Base-by-base conservation (phyloP, 1,140 invertebrate genomes). In the Halictus rubicundus region DNA sequence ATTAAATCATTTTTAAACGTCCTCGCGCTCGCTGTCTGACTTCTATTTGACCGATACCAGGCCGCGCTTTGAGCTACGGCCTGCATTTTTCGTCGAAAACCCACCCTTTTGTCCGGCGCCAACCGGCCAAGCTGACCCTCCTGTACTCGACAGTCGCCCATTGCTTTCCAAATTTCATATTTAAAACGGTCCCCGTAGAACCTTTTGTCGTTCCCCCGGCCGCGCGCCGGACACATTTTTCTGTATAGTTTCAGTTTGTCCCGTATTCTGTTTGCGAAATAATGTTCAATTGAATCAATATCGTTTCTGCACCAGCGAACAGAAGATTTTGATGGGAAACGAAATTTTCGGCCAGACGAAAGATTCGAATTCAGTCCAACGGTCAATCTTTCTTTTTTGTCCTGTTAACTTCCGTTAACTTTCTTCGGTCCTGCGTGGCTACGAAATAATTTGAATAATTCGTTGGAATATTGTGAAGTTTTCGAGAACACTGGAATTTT, bases 1-100 rank as follows among this genome's bases (percentile, higher is more conserved):
- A 88, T 87, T 88, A 88, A 90, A 89, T 89, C 88, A 89, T 89
- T 90, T 90, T 89, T 89, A 88, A 89, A 88, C 82, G 84, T 88
- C 77, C 84, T 88, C 83, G 77, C 85, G 85, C 89, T 87, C 80
- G 68, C 78, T 83, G 76, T 85, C 75, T 64, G 81, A 89, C 85
- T 88, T 89, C 88, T 83, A 89, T 87, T 83, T 77, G 73, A 82
- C 80, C 81, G 78, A 87, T 88, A 88, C 86, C 49, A 82, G 80
- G 72, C 68, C 75, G 59, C 77, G 49, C 68, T 74, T 69, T 84
- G 83, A 85, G 82, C 74, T n/a, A 61, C 74, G 71, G 49, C 70
- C 49, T 46, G 70, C 69, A 82, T 64, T 75, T 65, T 72, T 80
- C 65, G 21, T 21, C 49, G 46, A 46, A 27, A 42, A 27, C 27